Evolutionary conservation across 2,888 invertebrate species (phyloP).

Genomic region (Heliconius aoede): DNA sequence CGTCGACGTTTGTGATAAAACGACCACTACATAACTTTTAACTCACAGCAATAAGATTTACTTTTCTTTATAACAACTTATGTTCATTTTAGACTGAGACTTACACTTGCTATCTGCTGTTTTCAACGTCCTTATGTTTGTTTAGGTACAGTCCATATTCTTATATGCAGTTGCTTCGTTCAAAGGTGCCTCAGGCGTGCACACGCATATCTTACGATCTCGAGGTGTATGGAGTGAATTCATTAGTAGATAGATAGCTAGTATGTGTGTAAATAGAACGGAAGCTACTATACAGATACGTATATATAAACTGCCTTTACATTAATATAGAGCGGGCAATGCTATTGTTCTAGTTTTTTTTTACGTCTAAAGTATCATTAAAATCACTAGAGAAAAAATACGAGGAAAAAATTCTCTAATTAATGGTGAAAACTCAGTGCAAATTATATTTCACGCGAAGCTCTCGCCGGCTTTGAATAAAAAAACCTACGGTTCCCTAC

Average conservation of each 20-base stretch:
- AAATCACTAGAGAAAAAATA: conserved; percentile 13
- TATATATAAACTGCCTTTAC: conserved; percentile 66
- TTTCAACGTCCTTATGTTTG: conserved; percentile 36
- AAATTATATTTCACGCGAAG: conserved; percentile 33
- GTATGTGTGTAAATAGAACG: conserved; percentile 80
- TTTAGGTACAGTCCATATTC: conserved; percentile 51
- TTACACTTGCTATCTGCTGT: conserved; percentile 36
- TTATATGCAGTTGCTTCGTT: conserved; percentile 41
- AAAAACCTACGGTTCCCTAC: conserved; percentile 37
- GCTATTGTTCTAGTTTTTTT: conserved; percentile 38
- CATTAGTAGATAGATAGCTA: conserved; percentile 64
- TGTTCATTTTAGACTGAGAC: conserved; percentile 48
- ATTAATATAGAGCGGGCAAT: conserved; percentile 52
- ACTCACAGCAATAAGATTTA: conserved; percentile 48
- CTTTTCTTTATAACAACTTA: conserved; percentile 48
- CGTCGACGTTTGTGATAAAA: conserved; percentile 52
- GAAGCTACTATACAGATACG: conserved; percentile 68
- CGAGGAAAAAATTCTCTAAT: background rate
- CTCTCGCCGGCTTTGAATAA: conserved; percentile 27
- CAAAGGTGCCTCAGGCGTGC: conserved; percentile 59
- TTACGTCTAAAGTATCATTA: conserved; percentile 45
- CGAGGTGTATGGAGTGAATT: conserved; percentile 72
- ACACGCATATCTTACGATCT: conserved; percentile 77
- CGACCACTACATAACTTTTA: conserved; percentile 46
- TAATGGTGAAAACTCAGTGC: conserved; percentile 26